Percentiles rank a stretch among this genome's conserved stretches.
phyloP scores from a whole-genome alignment of 2,797 vertebrate species.

The Fistularia commersonii region DNA sequence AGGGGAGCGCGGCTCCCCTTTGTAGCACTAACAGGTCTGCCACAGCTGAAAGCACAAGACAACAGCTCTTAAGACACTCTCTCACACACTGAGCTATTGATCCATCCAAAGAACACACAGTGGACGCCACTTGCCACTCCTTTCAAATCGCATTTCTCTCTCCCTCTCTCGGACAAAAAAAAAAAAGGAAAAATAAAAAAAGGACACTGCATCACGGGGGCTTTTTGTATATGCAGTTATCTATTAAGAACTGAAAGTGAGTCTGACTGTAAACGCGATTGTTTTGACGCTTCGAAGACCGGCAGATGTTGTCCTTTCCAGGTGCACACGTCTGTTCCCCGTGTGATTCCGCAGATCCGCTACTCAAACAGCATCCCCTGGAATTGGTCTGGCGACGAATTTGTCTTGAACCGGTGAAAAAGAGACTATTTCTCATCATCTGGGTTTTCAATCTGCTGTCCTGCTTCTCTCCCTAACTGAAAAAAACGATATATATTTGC shows the following conservation, averaged over 20 bases:
- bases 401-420: too few species aligned
- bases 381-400: too few species aligned
- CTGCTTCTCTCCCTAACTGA: too few species aligned
- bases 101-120: constrained; percentile 83
- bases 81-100: constrained; percentile 88
- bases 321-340: too few species aligned
- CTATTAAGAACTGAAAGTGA: constrained; percentile 37
- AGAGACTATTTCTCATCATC: too few species aligned
- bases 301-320: constrained; percentile 4
- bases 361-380: too few species aligned
- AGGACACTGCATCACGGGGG: constrained; percentile 57
- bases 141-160: constrained; percentile 78
- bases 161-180: constrained; percentile 17
- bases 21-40: constrained; percentile 87
- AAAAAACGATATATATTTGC: too few species aligned
- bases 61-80: constrained; percentile 92
- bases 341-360: too few species aligned
- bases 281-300: constrained; percentile 22
- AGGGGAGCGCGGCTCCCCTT: constrained; percentile 76
- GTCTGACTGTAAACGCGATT: constrained; percentile 42
- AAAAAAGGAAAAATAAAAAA: constrained; percentile 33
- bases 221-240: constrained; percentile 41
- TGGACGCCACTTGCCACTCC: constrained; percentile 77
- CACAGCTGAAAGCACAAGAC: constrained; percentile 83
- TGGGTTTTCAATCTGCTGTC: too few species aligned